These are phyloP conservation scores for Cephus nigrinus DNA, from an alignment of 2,888 invertebrate genomes.

Conservation along the genomic window DNA sequence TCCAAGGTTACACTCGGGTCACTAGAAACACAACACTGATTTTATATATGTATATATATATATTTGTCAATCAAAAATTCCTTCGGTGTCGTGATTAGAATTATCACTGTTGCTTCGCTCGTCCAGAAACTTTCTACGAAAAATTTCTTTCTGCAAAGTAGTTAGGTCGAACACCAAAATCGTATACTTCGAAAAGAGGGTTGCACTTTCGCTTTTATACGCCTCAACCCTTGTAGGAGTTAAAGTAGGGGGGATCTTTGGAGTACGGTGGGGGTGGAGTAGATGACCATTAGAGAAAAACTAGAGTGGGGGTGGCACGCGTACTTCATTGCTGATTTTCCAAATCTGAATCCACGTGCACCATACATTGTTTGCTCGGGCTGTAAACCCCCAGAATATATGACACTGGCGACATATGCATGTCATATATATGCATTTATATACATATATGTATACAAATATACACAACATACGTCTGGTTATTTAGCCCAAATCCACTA, in stretches of 20 bases:
- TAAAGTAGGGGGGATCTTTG: slow-evolving; percentile 39
- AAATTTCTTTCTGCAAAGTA: background rate
- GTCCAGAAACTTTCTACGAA: background rate
- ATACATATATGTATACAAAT: background rate
- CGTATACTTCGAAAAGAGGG: slow-evolving; percentile 32
- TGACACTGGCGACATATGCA: background rate
- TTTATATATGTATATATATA: background rate
- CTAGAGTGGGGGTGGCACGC: slow-evolving; percentile 39
- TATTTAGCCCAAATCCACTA: background rate
- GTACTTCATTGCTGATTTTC: slow-evolving; percentile 30
- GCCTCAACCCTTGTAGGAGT: slow-evolving; percentile 43
- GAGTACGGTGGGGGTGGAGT: slow-evolving; percentile 33
- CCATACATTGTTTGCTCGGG: background rate
- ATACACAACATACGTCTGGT: too few species aligned
- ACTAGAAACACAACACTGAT: slow-evolving; percentile 44
- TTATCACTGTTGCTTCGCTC: background rate
- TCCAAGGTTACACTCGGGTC: slow-evolving; percentile 39
- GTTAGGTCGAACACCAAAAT: slow-evolving; percentile 30
- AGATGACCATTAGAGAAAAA: slow-evolving; percentile 30
- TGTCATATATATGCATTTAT: background rate
- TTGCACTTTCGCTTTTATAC: slow-evolving; percentile 45
- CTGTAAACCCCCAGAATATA: background rate
- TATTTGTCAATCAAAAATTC: background rate
- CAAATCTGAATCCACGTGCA: background rate
- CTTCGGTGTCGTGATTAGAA: background rate